Conservation (phyloP, 2,888 invertebrate genomes). For the Drosophila colorata region DNA sequence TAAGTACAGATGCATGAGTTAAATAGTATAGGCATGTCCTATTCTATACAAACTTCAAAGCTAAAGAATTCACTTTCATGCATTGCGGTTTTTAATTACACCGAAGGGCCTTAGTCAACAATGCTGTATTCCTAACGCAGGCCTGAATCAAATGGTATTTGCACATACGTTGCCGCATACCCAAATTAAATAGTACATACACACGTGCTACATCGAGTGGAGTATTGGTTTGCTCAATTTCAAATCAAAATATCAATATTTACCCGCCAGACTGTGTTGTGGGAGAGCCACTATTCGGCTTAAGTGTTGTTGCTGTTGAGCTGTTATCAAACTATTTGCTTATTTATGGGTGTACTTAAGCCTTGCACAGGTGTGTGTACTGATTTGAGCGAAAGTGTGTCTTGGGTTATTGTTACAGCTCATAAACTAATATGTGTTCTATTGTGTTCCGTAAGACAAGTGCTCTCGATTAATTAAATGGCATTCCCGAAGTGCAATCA, state of each 20-base stretch:
- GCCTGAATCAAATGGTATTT: constrained; percentile 15
- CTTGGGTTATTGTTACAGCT: constrained; percentile 20
- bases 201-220: constrained; percentile 20
- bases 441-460: constrained; percentile 27
- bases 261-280: constrained; percentile 20
- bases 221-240: constrained; percentile 54
- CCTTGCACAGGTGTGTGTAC: constrained; percentile 8
- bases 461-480: not conserved
- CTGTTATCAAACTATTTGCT: constrained; percentile 65
- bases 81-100: constrained; percentile 59
- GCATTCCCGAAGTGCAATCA: not conserved
- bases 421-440: constrained; percentile 39
- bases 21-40: constrained; percentile 9
- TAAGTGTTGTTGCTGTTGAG: constrained; percentile 39
- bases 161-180: constrained; percentile 4
- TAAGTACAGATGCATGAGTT: not conserved
- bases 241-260: constrained; percentile 74
- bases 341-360: constrained; percentile 40
- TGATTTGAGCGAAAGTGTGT: constrained; percentile 6
- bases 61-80: constrained; percentile 49
- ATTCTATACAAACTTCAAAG: constrained; percentile 57
- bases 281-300: constrained; percentile 21
- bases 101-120: constrained; percentile 24
- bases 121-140: constrained; percentile 1
- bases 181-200: constrained; percentile 10